phyloP scores from a whole-genome alignment of 92 coral and sea anemone species.

The Porites divaricata region DNA sequence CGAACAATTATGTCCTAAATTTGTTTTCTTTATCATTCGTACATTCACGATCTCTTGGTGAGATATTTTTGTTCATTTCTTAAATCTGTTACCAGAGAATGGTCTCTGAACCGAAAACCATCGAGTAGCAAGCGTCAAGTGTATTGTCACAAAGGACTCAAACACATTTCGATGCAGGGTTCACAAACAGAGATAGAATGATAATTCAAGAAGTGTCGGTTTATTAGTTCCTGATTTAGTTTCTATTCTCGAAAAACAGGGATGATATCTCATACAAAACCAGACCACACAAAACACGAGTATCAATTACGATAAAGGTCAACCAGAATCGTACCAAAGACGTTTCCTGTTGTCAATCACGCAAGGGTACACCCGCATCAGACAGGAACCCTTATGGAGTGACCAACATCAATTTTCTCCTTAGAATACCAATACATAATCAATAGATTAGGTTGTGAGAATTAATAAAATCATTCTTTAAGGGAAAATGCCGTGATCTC shows the following conservation, averaged over 20 bases:
- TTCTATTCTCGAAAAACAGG: neutral
- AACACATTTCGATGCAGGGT: neutral
- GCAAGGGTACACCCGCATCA: neutral
- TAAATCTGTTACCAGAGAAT: too few relatives aligned
- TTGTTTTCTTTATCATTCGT: too few relatives aligned
- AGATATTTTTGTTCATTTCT: too few relatives aligned
- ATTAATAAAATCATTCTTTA: too few relatives aligned
- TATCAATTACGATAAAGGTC: slow-evolving; percentile 1
- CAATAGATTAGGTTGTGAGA: too few relatives aligned
- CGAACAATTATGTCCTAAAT: too few relatives aligned
- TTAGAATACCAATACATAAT: too few relatives aligned
- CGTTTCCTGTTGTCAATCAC: neutral
- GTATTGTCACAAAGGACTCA: neutral
- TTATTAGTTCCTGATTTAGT: neutral
- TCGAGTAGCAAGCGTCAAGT: neutral
- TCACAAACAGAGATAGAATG: neutral
- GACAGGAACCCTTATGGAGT: too few relatives aligned
- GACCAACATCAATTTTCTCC: too few relatives aligned
- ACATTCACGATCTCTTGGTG: too few relatives aligned
- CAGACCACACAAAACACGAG: slow-evolving; percentile 11
- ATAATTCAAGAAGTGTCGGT: neutral
- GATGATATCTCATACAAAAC: neutral
- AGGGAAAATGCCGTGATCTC: too few relatives aligned
- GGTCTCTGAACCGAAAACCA: too few relatives aligned
- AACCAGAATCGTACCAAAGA: neutral